These are phyloP conservation scores for Calyptommatus sinebrachiatus DNA, from an alignment of 2,113 vertebrate species.

Conservation along the genomic window DNA sequence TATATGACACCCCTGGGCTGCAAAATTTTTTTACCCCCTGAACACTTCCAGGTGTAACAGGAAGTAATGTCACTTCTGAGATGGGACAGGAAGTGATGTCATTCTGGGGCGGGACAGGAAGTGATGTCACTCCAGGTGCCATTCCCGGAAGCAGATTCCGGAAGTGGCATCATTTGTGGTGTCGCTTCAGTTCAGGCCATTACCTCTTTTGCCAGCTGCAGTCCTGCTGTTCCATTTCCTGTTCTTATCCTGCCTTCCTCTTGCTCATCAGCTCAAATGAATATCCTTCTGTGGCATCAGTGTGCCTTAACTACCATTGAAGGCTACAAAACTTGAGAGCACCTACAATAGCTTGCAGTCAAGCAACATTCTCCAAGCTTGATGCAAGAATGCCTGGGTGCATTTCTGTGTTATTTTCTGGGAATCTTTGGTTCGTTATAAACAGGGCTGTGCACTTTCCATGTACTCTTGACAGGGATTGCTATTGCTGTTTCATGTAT, in stretches of 20 bases:
- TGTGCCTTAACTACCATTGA: not conserved
- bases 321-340: not conserved
- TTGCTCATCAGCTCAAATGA: not conserved
- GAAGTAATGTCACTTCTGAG: no score
- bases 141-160: no score
- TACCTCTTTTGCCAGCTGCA: not conserved
- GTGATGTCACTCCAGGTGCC: no score
- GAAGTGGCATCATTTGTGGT: no score
- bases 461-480: not conserved
- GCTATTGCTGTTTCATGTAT: no score
- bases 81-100: no score
- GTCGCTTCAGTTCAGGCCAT: no score
- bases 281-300: no score
- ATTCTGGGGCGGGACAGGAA: no score
- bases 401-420: not conserved
- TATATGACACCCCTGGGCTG: no score
- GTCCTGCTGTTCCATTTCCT: not conserved
- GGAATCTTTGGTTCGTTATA: constrained; percentile 1
- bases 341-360: not conserved
- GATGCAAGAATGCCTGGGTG: constrained; percentile 1
- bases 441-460: constrained; percentile 4
- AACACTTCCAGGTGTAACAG: no score
- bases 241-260: not conserved
- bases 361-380: not conserved
- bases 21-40: no score